A percentile compares a stretch with the other conserved stretches of the same genome.
phyloP scores from a whole-genome alignment of 1,140 invertebrate species.

The Bemisia tabaci region DNA sequence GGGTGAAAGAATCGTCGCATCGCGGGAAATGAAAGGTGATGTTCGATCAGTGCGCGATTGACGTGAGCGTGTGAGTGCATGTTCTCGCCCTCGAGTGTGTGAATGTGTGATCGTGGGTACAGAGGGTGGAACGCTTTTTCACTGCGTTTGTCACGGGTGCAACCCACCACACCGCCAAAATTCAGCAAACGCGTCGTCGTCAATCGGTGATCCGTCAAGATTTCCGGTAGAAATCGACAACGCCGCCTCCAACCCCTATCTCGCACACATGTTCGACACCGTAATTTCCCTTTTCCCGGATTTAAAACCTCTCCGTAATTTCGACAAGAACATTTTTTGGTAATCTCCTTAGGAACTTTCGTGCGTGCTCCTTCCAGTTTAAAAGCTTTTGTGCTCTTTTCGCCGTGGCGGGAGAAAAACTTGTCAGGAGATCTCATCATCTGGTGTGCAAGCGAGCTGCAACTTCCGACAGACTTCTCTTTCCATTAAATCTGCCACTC shows the following conservation, averaged over 20 bases:
- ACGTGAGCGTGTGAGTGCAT: too few relatives aligned
- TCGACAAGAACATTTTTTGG: background rate
- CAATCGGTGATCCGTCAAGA: too few relatives aligned
- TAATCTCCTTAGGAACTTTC: background rate
- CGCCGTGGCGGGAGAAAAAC: background rate
- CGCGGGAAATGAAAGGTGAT: background rate
- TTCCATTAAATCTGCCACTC: background rate
- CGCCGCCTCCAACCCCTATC: too few relatives aligned
- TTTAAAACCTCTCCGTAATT: background rate
- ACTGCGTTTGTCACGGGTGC: too few relatives aligned
- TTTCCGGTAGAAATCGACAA: too few relatives aligned
- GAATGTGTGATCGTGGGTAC: background rate
- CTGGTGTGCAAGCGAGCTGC: background rate
- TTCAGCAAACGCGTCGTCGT: too few relatives aligned
- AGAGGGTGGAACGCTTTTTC: too few relatives aligned
- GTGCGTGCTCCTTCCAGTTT: background rate
- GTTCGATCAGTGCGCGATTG: background rate
- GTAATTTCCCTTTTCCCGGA: background rate
- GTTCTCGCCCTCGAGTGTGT: too few relatives aligned
- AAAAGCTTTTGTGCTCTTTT: background rate
- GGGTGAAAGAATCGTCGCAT: too few relatives aligned
- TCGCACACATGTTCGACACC: background rate
- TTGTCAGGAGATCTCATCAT: background rate
- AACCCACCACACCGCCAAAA: too few relatives aligned
- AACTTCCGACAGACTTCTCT: background rate